phyloP scores from a whole-genome alignment of 1,140 invertebrate genomes.

The Ceratitis capitata region DNA sequence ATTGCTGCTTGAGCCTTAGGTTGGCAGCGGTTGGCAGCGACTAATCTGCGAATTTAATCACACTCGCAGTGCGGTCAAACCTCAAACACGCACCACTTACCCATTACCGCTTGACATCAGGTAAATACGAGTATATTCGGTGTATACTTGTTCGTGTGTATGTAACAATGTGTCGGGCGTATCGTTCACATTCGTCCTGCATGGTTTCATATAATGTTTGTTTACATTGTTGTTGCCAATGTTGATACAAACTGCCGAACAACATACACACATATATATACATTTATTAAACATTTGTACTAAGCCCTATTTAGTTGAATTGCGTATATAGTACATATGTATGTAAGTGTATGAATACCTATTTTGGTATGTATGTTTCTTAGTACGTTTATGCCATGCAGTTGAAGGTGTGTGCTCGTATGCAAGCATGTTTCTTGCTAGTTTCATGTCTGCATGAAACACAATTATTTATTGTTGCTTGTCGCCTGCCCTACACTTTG shows the following conservation, averaged over 20 bases:
- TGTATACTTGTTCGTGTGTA: neutral
- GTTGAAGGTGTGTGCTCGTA: neutral
- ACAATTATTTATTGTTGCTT: constrained; percentile 31
- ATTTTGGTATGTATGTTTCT: too few relatives aligned
- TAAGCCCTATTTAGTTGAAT: constrained; percentile 1
- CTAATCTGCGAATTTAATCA: constrained; percentile 37
- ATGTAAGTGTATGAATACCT: neutral
- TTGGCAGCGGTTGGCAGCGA: constrained; percentile 26
- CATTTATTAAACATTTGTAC: neutral
- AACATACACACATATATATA: neutral
- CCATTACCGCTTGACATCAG: neutral
- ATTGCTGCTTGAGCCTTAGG: neutral
- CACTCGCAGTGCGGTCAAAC: neutral
- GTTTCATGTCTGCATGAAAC: neutral
- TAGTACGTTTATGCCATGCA: too few relatives aligned
- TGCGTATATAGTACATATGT: neutral
- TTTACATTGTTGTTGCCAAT: constrained; percentile 2
- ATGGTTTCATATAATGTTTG: neutral
- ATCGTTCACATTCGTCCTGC: constrained; percentile 21
- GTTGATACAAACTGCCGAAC: neutral
- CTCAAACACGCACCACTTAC: constrained; percentile 22
- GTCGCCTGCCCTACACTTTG: constrained; percentile 29
- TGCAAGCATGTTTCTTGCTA: neutral
- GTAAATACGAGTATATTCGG: neutral
- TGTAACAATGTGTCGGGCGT: neutral